phyloP scores from a whole-genome alignment of 2,113 vertebrate species.

The Lycocorax pyrrhopterus region DNA sequence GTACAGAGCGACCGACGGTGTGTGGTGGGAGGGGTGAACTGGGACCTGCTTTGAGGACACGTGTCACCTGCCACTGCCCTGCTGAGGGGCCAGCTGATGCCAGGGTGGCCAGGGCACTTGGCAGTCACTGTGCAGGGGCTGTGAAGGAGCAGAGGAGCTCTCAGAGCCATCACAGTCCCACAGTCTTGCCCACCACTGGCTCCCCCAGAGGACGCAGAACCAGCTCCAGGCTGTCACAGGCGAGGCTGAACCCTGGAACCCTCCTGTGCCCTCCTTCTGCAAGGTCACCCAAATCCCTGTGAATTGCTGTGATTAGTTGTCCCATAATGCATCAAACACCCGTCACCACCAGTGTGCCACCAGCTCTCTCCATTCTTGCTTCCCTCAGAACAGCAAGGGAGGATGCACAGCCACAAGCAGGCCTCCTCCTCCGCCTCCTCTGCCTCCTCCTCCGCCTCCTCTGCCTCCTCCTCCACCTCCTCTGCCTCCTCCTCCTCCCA shows the following conservation, averaged over 20 bases:
- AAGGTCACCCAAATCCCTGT: background rate
- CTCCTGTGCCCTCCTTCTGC: background rate
- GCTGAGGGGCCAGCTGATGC: background rate
- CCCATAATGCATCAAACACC: fast-evolving
- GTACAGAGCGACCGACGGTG: fast-evolving
- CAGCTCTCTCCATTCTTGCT: background rate
- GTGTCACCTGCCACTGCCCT: background rate
- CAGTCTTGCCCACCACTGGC: background rate
- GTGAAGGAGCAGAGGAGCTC: background rate
- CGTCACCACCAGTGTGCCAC: too few relatives aligned
- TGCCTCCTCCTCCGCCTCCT: background rate
- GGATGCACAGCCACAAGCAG: background rate
- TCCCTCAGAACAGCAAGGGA: background rate
- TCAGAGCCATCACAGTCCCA: background rate
- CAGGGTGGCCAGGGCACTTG: background rate
- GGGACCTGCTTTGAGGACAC: background rate
- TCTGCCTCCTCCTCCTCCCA: background rate
- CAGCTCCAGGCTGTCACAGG: background rate
- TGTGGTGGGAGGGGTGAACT: background rate
- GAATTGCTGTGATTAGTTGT: background rate
- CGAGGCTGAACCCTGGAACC: background rate
- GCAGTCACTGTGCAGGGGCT: background rate
- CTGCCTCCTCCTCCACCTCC: background rate
- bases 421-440: background rate
- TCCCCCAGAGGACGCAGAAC: background rate